Conservation (phyloP, 2,797 vertebrate genomes). For the Oreortyx pictus region DNA sequence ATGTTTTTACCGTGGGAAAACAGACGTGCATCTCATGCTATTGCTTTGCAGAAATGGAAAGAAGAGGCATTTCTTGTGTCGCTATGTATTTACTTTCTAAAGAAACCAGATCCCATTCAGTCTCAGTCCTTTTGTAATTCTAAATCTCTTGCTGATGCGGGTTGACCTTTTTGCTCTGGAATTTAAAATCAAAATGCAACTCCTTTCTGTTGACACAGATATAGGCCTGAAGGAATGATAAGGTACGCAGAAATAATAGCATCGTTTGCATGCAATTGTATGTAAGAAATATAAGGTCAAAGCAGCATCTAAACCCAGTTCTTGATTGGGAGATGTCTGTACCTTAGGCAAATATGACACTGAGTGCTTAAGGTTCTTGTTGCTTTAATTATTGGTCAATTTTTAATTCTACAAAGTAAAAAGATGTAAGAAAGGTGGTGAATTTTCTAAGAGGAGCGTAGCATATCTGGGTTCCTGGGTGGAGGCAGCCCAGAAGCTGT, state of each 20-base stretch:
- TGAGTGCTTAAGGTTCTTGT: not conserved
- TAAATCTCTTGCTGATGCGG: not conserved
- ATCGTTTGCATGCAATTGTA: slow-evolving; percentile 27
- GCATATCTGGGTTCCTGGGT: not conserved
- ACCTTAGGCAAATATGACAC: not conserved
- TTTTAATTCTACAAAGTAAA: not conserved
- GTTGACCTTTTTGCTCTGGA: slow-evolving; percentile 60
- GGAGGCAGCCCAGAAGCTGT: not conserved
- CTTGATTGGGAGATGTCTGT: not conserved
- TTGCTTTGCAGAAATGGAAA: slow-evolving; percentile 39
- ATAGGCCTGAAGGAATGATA: slow-evolving; percentile 18
- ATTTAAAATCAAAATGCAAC: slow-evolving; percentile 36
- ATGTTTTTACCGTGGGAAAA: slow-evolving; percentile 3
- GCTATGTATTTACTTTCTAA: slow-evolving; percentile 22
- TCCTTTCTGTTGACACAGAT: slow-evolving; percentile 4
- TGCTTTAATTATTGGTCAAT: not conserved
- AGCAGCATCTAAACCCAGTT: slow-evolving; percentile 39
- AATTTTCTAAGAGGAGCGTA: not conserved
- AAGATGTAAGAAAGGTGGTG: not conserved
- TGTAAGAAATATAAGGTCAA: slow-evolving; percentile 34
- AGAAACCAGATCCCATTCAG: not conserved
- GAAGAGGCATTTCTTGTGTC: not conserved
- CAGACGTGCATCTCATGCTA: slow-evolving; percentile 1
- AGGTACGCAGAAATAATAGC: slow-evolving; percentile 39
- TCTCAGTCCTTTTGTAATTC: slow-evolving; percentile 7